A percentile compares a stretch with the other conserved stretches of the same genome.
Evolutionary conservation across 2,113 vertebrate genomes (phyloP).

Genomic region (Pterophyllum scalare): DNA sequence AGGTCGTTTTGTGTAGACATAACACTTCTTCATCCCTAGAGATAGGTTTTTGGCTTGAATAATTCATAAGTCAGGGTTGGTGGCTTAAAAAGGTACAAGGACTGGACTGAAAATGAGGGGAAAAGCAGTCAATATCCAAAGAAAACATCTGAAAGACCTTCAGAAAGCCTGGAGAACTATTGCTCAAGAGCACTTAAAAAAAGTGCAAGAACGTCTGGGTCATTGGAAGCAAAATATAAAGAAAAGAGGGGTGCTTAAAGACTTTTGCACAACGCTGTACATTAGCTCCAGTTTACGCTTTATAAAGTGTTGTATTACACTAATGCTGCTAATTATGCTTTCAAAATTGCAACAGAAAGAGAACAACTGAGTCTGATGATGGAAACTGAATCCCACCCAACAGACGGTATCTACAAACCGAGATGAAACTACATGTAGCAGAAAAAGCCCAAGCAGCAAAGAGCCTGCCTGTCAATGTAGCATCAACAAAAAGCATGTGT

Average conservation of each 20-base stretch:
- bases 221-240: rapidly evolving
- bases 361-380: background rate
- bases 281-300: background rate
- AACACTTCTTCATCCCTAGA: too few relatives aligned
- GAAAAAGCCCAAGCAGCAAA: background rate
- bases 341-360: background rate
- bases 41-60: too few relatives aligned
- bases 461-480: background rate
- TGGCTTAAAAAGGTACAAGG: too few relatives aligned
- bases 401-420: background rate
- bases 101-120: too few relatives aligned
- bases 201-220: too few relatives aligned
- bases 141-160: too few relatives aligned
- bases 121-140: too few relatives aligned
- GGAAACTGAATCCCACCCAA: background rate
- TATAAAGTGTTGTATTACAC: background rate
- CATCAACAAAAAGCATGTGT: background rate
- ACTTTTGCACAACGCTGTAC: background rate
- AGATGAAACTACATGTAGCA: background rate
- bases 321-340: background rate
- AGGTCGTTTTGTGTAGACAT: too few relatives aligned
- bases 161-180: too few relatives aligned
- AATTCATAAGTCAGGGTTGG: too few relatives aligned
- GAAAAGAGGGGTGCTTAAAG: background rate
- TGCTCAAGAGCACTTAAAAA: too few relatives aligned